Percentiles rank a stretch among this genome's conserved stretches.
Evolutionary conservation across 2,888 invertebrate genomes (phyloP).

Genomic region (Elmis aenea): DNA sequence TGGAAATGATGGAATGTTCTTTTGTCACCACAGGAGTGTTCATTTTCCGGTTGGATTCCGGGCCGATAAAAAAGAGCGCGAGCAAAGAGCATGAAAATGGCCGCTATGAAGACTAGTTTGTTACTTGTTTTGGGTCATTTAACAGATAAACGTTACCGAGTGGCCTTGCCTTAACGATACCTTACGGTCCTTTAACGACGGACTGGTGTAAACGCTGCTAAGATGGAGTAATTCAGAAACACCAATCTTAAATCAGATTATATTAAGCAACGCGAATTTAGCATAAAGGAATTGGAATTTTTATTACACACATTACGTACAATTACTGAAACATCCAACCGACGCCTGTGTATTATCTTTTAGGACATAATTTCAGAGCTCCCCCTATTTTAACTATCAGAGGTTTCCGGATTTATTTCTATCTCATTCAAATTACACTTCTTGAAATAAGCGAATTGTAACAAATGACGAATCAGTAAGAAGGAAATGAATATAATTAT

Average conservation of each 20-base stretch:
- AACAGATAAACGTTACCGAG: slow-evolving; percentile 47
- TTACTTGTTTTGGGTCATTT: slow-evolving; percentile 47
- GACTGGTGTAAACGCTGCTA: slow-evolving; percentile 25
- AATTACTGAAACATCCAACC: too few relatives aligned
- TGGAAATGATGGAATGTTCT: slow-evolving; percentile 51
- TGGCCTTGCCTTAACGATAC: slow-evolving; percentile 45
- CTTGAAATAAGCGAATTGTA: too few relatives aligned
- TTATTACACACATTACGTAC: too few relatives aligned
- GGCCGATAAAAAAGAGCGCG: slow-evolving; percentile 46
- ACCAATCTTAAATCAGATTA: slow-evolving; percentile 15
- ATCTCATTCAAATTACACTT: too few relatives aligned
- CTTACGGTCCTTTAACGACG: slow-evolving; percentile 38
- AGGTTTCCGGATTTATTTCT: too few relatives aligned
- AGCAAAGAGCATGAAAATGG: slow-evolving; percentile 47
- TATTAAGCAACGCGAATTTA: too few relatives aligned
- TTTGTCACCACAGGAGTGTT: slow-evolving; percentile 50
- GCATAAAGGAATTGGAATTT: too few relatives aligned
- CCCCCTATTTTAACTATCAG: too few relatives aligned
- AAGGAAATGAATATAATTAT: slow-evolving; percentile 33
- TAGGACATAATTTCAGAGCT: too few relatives aligned
- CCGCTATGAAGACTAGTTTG: slow-evolving; percentile 40
- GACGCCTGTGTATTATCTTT: too few relatives aligned
- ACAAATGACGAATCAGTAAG: neutral
- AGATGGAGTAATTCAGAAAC: slow-evolving; percentile 14
- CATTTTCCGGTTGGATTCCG: slow-evolving; percentile 50